Base-by-base conservation (phyloP, 2,888 invertebrate species). In the Pherbina coryleti region DNA sequence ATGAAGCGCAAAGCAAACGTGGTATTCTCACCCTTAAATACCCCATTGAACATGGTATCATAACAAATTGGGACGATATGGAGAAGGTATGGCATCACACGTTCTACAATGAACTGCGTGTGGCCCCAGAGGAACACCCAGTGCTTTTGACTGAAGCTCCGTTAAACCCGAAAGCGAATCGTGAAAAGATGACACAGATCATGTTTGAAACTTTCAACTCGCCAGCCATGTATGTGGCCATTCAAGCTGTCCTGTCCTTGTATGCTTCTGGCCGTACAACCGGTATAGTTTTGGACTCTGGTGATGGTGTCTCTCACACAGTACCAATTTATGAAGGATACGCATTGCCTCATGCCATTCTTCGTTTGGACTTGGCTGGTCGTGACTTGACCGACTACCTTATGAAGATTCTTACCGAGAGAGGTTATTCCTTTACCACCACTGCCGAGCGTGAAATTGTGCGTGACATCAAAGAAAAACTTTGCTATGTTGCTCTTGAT, bases 1-100 rank as follows among this genome's bases (percentile, higher is more conserved):
- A 98, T 90, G 98, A 98, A 91, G 98, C 98, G 87, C 98, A 98
- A 91, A 96, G 95, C 92, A 98, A 98, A 92, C 93, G 97, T 91
- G 98, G 97, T 92, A 97, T 98, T 91, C 94, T 98, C 86, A 97
- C 97, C 82, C 92, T 98, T 90, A 98, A 98, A 90, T 98, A 98
- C 91, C 98, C 98, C 89, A 97, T 98, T 90, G 97, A 98, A 91
- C 97, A 98, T 92, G 97, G 97, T 87, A 98, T 98, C 91, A 97
- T 98, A 89, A 98, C 97, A 91, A 98, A 98, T 93, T 98, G 98
- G 98, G 97, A 98, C 88, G 98, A 98, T 88, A 98, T 98, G 98
- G 98, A 98, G 92, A 97, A 98, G 91, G 98, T 98, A 92, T 98
- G 98, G 98, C 98, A 98, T 91, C 98, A 98, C 92, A 97, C 98